These are phyloP conservation scores for Pseudomyrmex sp. DNA, from an alignment of 1,140 invertebrate species.

Conservation along the genomic window DNA sequence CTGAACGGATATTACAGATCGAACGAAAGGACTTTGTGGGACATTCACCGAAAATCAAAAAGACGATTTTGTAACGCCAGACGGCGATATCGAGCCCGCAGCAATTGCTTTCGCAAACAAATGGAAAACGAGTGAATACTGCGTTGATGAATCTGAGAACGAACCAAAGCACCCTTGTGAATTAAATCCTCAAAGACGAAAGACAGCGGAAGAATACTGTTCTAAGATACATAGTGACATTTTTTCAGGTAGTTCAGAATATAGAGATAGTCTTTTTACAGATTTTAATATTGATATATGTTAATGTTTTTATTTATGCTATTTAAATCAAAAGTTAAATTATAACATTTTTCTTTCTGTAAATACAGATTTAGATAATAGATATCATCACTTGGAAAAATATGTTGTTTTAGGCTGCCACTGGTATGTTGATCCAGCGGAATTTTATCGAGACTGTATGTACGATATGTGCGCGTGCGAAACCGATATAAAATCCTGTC, in stretches of 20 bases:
- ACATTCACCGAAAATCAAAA: slow-evolving; percentile 94
- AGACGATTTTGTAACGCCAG: slow-evolving; percentile 95
- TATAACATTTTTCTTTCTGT: no score
- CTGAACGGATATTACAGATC: slow-evolving; percentile 55
- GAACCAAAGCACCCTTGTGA: slow-evolving; percentile 89
- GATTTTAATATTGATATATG: no score
- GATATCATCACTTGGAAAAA: no score
- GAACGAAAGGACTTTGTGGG: slow-evolving; percentile 92
- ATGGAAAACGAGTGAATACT: slow-evolving; percentile 93
- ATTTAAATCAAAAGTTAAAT: no score
- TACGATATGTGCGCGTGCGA: slow-evolving; percentile 95
- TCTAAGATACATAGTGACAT: slow-evolving; percentile 89
- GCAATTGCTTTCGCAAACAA: slow-evolving; percentile 93
- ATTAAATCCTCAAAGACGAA: slow-evolving; percentile 89
- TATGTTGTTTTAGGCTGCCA: slow-evolving; percentile 89
- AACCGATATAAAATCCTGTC: slow-evolving; percentile 87
- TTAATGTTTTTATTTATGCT: no score
- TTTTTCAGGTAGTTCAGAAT: slow-evolving; percentile 86
- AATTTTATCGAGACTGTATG: slow-evolving; percentile 92
- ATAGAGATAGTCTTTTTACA: not conserved
- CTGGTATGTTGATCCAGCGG: slow-evolving; percentile 91
- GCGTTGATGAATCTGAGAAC: slow-evolving; percentile 86
- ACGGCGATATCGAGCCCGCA: slow-evolving; percentile 92
- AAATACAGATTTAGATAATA: no score
- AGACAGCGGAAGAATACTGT: slow-evolving; percentile 89